Evolutionary conservation across 2,888 invertebrate species (phyloP).

Genomic region (Apamea crenata): DNA sequence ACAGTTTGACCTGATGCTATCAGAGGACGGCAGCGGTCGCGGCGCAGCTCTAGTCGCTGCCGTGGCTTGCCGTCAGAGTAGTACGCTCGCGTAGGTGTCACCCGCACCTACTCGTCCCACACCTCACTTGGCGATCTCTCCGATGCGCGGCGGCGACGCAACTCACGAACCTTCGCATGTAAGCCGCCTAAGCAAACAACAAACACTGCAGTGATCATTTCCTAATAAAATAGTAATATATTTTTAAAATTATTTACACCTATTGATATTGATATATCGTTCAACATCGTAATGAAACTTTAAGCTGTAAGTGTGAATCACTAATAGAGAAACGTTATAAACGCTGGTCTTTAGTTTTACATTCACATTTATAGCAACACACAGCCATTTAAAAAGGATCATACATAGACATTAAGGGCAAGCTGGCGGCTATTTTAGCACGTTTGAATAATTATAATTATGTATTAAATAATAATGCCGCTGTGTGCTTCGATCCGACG

Average conservation of each 20-base stretch:
- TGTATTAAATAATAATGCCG: conserved; percentile 56
- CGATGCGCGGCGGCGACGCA: conserved; percentile 61
- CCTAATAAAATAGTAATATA: conserved; percentile 49
- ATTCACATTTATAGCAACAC: conserved; percentile 15
- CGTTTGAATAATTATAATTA: conserved; percentile 31
- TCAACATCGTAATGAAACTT: conserved; percentile 27
- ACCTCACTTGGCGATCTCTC: conserved; percentile 68
- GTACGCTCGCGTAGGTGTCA: conserved; percentile 67
- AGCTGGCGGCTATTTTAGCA: conserved; percentile 44
- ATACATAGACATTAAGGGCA: conserved; percentile 10
- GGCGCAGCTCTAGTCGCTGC: conserved; percentile 99
- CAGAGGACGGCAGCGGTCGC: conserved; percentile 98
- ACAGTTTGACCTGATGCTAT: conserved; percentile 97
- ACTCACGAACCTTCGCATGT: conserved; percentile 65
- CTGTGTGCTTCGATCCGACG: conserved; percentile 72
- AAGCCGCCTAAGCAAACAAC: conserved; percentile 57
- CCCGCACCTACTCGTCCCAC: conserved; percentile 11
- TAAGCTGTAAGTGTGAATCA: conserved; percentile 29
- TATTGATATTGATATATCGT: conserved; percentile 38
- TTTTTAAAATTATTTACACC: conserved; percentile 58
- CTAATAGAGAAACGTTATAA: conserved; percentile 16
- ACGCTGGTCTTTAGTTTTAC: conserved; percentile 31
- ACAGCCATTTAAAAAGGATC: conserved; percentile 23
- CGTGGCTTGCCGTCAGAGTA: conserved; percentile 93
- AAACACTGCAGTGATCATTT: conserved; percentile 57